A percentile compares a stretch with the other conserved stretches of the same genome.
Evolutionary conservation across 2,888 invertebrate species (phyloP).

Genomic region (Autographa gamma): DNA sequence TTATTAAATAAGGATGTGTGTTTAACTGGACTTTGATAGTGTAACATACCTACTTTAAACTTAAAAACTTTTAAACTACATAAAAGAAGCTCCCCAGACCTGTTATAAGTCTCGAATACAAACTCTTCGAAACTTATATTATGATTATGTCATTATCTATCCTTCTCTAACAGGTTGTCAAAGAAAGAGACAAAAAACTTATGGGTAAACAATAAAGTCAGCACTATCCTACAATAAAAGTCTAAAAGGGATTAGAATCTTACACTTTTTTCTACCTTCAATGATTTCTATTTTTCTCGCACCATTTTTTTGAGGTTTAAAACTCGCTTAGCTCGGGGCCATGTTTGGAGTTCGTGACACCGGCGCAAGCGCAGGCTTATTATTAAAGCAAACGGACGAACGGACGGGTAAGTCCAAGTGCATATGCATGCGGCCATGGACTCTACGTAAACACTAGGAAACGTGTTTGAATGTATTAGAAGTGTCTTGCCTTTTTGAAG

Average conservation of each 20-base stretch:
- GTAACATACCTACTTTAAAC: too few species aligned
- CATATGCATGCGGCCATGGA: slow-evolving; percentile 79
- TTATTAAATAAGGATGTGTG: neutral
- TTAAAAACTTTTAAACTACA: neutral
- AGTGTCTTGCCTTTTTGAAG: slow-evolving; percentile 19
- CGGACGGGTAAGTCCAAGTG: slow-evolving; percentile 85
- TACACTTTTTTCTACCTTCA: slow-evolving; percentile 52
- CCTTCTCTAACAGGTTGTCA: neutral
- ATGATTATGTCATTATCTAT: neutral
- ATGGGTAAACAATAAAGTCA: neutral
- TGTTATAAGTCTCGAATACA: too few species aligned
- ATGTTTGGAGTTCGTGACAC: slow-evolving; percentile 87
- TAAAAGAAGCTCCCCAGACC: neutral
- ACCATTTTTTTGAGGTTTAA: slow-evolving; percentile 70
- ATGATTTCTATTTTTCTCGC: slow-evolving; percentile 54
- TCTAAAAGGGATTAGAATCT: slow-evolving; percentile 41
- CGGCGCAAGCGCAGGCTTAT: slow-evolving; percentile 81
- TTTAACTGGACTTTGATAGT: neutral
- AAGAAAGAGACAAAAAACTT: neutral
- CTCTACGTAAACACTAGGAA: slow-evolving; percentile 80
- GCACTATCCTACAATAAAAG: slow-evolving; percentile 29
- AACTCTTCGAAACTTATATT: too few species aligned
- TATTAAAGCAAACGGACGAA: slow-evolving; percentile 85
- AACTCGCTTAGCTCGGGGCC: slow-evolving; percentile 69
- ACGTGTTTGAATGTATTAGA: slow-evolving; percentile 54